Percentiles rank a stretch among this genome's conserved stretches.
phyloP scores from a whole-genome alignment of 2,888 invertebrate genomes.

The Papilio gigon region DNA sequence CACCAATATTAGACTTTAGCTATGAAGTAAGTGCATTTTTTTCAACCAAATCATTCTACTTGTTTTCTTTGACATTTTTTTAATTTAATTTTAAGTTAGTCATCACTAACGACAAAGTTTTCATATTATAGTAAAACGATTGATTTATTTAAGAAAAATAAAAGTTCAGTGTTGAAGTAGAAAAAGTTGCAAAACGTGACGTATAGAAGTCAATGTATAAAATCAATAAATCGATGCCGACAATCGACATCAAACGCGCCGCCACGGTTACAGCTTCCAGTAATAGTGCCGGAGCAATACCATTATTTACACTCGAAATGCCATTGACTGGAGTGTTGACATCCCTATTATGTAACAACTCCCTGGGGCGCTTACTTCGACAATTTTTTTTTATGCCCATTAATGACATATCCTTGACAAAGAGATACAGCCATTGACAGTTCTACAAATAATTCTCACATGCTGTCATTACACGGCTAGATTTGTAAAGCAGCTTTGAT shows the following conservation, averaged over 20 bases:
- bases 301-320: conserved; percentile 79
- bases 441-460: conserved; percentile 64
- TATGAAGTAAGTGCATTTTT: too few relatives aligned
- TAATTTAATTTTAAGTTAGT: too few relatives aligned
- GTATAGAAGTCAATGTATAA: conserved; percentile 44
- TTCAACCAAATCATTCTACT: too few relatives aligned
- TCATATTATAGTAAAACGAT: too few relatives aligned
- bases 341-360: conserved; percentile 77
- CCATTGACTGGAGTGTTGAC: conserved; percentile 76
- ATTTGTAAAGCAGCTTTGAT: conserved; percentile 57
- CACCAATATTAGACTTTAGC: neutral
- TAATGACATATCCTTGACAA: conserved; percentile 78
- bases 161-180: neutral
- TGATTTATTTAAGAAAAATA: too few relatives aligned
- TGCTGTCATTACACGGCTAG: conserved; percentile 77
- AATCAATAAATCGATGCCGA: conserved; percentile 69
- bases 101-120: too few relatives aligned
- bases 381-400: conserved; percentile 71
- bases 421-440: conserved; percentile 77
- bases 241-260: conserved; percentile 66
- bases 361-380: conserved; percentile 74
- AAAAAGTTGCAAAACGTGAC: conserved; percentile 43
- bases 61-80: too few relatives aligned
- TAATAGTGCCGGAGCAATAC: conserved; percentile 62
- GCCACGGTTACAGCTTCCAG: conserved; percentile 57